Conservation (phyloP, 1,140 invertebrate species). For the Brachionus calyciflorus region DNA sequence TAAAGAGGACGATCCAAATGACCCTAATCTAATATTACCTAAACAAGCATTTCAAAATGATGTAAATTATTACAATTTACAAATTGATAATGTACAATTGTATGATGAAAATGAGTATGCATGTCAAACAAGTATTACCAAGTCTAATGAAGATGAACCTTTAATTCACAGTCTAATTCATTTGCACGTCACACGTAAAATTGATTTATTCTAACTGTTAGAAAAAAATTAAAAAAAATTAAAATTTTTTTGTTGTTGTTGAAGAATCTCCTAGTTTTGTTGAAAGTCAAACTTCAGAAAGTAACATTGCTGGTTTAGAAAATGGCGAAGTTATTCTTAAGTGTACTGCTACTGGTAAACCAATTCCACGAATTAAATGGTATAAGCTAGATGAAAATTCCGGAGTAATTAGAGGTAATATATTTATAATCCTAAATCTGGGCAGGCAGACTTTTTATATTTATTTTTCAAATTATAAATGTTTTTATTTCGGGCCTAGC, state of each 20-base stretch:
- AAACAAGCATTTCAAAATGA: neutral
- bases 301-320: constrained; percentile 24
- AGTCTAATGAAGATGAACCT: constrained; percentile 26
- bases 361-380: constrained; percentile 26
- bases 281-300: constrained; percentile 31
- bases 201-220: neutral
- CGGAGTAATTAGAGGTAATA: neutral
- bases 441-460: neutral
- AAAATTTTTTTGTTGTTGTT: neutral
- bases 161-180: constrained; percentile 21
- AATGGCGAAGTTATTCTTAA: constrained; percentile 12
- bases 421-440: too few species aligned
- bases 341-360: constrained; percentile 24
- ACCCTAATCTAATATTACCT: neutral
- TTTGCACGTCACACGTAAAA: constrained; percentile 40
- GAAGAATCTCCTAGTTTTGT: constrained; percentile 44
- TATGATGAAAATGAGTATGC: constrained; percentile 46
- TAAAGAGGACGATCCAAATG: constrained; percentile 2
- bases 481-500: too few species aligned
- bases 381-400: constrained; percentile 6
- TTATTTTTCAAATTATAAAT: neutral
- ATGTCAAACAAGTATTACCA: constrained; percentile 39
- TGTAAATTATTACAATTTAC: constrained; percentile 22
- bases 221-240: neutral
- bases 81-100: constrained; percentile 44